Percentiles rank a stretch among this genome's conserved stretches.
Evolutionary conservation across 1,140 invertebrate genomes (phyloP).

Genomic region (Dreissena rostriformis): DNA sequence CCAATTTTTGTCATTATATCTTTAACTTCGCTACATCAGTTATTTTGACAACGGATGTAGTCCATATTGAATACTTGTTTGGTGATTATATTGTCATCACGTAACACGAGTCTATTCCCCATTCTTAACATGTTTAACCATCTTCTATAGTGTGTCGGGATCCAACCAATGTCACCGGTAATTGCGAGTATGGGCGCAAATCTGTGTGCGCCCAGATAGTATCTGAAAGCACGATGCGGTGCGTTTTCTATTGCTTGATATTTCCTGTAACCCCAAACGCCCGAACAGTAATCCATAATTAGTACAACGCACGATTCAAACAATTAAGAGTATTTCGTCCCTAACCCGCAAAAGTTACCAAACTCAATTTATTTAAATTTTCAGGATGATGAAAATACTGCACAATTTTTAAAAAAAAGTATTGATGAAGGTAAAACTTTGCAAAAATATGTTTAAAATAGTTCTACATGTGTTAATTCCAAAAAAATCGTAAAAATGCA

Average conservation of each 20-base stretch:
- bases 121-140: conserved; percentile 16
- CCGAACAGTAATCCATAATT: conserved; percentile 13
- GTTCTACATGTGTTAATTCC: no score
- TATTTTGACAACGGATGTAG: conserved; percentile 18
- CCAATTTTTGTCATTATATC: not conserved
- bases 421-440: no score
- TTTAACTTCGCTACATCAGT: conserved; percentile 23
- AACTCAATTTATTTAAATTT: no score
- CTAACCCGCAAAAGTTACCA: no score
- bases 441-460: no score
- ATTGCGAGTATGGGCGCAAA: conserved; percentile 29
- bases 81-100: conserved; percentile 17
- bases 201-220: conserved; percentile 22
- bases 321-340: no score
- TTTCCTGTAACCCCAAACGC: conserved; percentile 3
- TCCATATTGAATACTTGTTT: conserved; percentile 20
- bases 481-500: no score
- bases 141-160: not conserved
- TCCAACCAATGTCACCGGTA: conserved; percentile 7
- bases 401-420: no score
- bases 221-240: conserved; percentile 14
- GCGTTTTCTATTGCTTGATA: conserved; percentile 15
- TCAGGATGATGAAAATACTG: no score
- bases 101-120: conserved; percentile 12
- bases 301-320: conserved; percentile 14